phyloP scores from a whole-genome alignment of 2,888 invertebrate genomes.

The Vanessa cardui region DNA sequence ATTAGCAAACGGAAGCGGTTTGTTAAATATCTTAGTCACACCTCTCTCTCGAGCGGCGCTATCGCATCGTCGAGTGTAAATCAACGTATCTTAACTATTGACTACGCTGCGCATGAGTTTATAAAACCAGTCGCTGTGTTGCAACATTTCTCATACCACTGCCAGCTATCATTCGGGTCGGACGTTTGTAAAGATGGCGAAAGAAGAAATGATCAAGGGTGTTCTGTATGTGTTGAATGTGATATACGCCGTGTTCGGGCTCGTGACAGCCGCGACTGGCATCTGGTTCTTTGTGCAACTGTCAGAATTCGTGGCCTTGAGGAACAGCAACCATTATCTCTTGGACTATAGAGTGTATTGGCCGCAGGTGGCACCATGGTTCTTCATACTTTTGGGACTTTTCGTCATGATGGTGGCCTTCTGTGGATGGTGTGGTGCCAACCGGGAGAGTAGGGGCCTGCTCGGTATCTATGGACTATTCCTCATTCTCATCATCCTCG shows the following conservation, averaged over 20 bases:
- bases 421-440: constrained; percentile 75
- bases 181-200: constrained; percentile 62
- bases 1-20: constrained; percentile 23
- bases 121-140: constrained; percentile 68
- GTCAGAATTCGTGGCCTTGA: constrained; percentile 68
- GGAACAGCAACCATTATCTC: constrained; percentile 75
- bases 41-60: constrained; percentile 31
- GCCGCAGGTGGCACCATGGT: constrained; percentile 79
- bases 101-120: constrained; percentile 56
- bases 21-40: constrained; percentile 29
- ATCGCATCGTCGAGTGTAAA: constrained; percentile 41
- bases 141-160: constrained; percentile 68
- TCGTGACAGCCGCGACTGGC: constrained; percentile 71
- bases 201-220: constrained; percentile 71
- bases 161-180: constrained; percentile 58
- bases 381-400: constrained; percentile 71
- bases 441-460: constrained; percentile 68
- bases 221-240: constrained; percentile 72
- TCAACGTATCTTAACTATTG: constrained; percentile 47
- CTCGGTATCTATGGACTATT: constrained; percentile 71
- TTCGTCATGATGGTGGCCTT: constrained; percentile 71
- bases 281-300: constrained; percentile 80
- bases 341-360: constrained; percentile 77
- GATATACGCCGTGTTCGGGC: constrained; percentile 72
- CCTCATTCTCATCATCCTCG: constrained; percentile 64